A percentile compares a stretch with the other conserved stretches of the same genome.
phyloP scores from a whole-genome alignment of 2,113 vertebrate species.

The Alligator mississippiensis region DNA sequence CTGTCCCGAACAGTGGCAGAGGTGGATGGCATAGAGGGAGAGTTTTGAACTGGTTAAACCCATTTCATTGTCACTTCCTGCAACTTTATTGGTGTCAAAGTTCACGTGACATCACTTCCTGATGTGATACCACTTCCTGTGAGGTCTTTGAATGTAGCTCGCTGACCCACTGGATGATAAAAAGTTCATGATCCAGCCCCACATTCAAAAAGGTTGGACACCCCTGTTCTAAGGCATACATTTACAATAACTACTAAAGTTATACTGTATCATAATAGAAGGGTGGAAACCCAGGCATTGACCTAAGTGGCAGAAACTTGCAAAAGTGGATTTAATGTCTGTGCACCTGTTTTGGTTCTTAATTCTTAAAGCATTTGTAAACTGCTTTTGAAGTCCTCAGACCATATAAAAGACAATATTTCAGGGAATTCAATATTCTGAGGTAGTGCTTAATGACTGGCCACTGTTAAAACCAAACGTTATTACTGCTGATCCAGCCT shows the following conservation, averaged over 20 bases:
- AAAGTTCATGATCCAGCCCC: too few species aligned
- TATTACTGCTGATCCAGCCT: not conserved
- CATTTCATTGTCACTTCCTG: too few species aligned
- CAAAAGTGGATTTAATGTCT: not conserved
- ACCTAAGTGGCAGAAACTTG: not conserved
- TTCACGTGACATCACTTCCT: too few species aligned
- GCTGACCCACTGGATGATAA: too few species aligned
- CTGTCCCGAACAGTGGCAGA: too few species aligned
- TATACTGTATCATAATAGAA: not conserved
- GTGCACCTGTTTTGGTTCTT: not conserved
- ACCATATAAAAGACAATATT: not conserved
- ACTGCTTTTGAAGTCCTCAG: not conserved
- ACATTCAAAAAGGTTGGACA: too few species aligned
- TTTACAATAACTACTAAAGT: not conserved
- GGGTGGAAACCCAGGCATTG: not conserved
- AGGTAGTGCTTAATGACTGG: not conserved
- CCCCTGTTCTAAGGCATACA: not conserved
- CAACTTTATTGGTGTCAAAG: too few species aligned
- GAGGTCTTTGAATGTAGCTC: too few species aligned
- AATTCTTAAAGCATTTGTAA: not conserved
- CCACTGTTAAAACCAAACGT: not conserved
- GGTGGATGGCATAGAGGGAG: too few species aligned
- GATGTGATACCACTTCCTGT: too few species aligned
- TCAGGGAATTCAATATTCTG: not conserved
- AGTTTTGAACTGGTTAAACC: too few species aligned